Base-by-base conservation (phyloP, 2,797 vertebrate genomes). In the Synaphobranchus kaupii region DNA sequence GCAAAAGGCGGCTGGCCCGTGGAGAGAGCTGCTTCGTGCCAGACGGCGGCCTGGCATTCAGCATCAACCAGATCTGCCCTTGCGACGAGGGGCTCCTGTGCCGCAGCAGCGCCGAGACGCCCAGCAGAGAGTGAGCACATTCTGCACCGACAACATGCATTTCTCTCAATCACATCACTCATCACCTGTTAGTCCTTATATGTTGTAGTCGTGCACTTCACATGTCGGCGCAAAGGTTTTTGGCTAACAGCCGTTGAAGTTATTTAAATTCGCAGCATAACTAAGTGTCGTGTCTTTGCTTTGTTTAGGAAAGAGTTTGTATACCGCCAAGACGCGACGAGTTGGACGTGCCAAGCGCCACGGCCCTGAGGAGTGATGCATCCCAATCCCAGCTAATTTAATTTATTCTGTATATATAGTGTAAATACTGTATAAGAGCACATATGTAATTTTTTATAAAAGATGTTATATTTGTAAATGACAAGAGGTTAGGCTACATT, bases 31-130 rank as follows among this genome's bases (percentile, higher is more conserved):
- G 97, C 92, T 97, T 94, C 0, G 95, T 97, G 0, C 97, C 97
- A 0, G 96, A 96, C 0, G 97, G 97, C 0, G 97, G 97, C 0
- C 90, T 97, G 86, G 97, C 97, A 0, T 97, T 97, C 94, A 98
- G 97, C 93, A 97, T 97, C 88, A 97, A 97, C 94, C 96, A 97
- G 91, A 94, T 97, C 5, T 98, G 97, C 86, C 96, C 97, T 0
- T 98, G 97, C 90, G 95, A 97, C 17, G 93, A 96, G 39, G 97
- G 97, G 10, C 94, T 97, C 50, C 91, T 97, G 52, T 97, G 97
- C 84, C 94, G 96, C 0, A 93, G 95, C 78, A 86, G 89, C 2
- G 60, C 87, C 0, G 85, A 88, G 3, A 34, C 86, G 0, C 92
- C 90, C 4, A 56, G 86, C 48, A 90, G 92, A 96, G 95, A 96